phyloP scores from a whole-genome alignment of 2,888 invertebrate species.

The Pegoplata infirma region DNA sequence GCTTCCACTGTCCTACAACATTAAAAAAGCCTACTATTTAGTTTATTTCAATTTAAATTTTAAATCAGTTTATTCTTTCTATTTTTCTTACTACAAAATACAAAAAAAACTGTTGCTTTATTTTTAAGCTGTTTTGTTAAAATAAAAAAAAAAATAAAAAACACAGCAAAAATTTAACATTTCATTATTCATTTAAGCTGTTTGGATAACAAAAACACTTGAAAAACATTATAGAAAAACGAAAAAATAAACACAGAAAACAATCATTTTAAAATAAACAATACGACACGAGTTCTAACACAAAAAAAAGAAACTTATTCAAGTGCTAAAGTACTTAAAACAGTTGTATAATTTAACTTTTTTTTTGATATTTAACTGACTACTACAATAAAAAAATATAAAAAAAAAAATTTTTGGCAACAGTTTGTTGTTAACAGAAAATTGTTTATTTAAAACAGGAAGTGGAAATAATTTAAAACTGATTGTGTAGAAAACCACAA shows the following conservation, averaged over 20 bases:
- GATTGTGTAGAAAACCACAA: background rate
- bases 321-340: constrained; percentile 58
- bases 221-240: constrained; percentile 38
- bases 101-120: constrained; percentile 31
- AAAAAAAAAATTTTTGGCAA: constrained; percentile 36
- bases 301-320: constrained; percentile 39
- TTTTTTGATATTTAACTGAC: background rate
- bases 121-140: constrained; percentile 20
- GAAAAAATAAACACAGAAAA: constrained; percentile 43
- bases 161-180: too few relatives aligned
- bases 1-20: too few relatives aligned
- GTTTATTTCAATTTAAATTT: background rate
- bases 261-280: constrained; percentile 54
- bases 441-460: background rate
- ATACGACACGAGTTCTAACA: constrained; percentile 38
- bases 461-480: background rate
- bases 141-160: constrained; percentile 28
- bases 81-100: background rate
- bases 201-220: constrained; percentile 54
- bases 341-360: constrained; percentile 40
- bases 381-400: too few relatives aligned
- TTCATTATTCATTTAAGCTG: constrained; percentile 51
- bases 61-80: background rate
- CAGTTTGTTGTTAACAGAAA: constrained; percentile 19
- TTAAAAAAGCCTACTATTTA: background rate